Evolutionary conservation across 2,888 invertebrate genomes (phyloP), one percentile per base, ranked within the genome.

Genomic region (Tineola bisselliella): DNA sequence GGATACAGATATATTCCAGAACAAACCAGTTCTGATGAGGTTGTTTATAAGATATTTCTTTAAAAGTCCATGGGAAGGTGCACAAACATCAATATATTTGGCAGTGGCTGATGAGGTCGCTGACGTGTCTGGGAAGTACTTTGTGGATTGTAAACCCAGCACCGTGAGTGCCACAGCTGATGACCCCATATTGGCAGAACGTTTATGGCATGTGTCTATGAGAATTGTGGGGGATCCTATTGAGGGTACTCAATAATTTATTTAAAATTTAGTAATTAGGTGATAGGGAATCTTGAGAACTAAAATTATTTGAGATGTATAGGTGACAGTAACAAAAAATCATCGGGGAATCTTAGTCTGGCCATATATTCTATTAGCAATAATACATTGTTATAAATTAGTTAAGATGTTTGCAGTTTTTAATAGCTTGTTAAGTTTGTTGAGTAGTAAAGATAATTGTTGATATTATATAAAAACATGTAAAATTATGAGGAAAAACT

Each of bases 181-280:
- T 65, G 90, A 93, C 70, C 84, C 88, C 69, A 89, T 89, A 0
- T 89, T 90, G 64, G 93, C 91, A 8, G 90, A 90, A 62, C 91
- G 92, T 71, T 80, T 95, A 60, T 96, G 96, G 96, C 91, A 93
- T 66, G 76, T 92, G 19, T 92, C 94, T 65, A 89, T 91, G 68
- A 84, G 88, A 65, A 71, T 93, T 43, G 90, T 88, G 6, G 89
- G 91, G 8, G 6, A 10, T n/a, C n/a, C n/a, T 38, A 12, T 6
- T 38, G 38, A 18, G 8, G 15, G 4, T 13, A 17, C 1, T 52
- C 5, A 52, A 52, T 44, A 44, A 44, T 65, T 75, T 93, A 43
- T 88, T 25, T 25, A 6, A 2, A 6, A 4, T 25, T 6, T 25
- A 25, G 25, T 25, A 25, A 25, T 6, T 25, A 25, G 6, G 4